phyloP scores from a whole-genome alignment of 1,140 invertebrate species.

The Aporrectodea caliginosa region DNA sequence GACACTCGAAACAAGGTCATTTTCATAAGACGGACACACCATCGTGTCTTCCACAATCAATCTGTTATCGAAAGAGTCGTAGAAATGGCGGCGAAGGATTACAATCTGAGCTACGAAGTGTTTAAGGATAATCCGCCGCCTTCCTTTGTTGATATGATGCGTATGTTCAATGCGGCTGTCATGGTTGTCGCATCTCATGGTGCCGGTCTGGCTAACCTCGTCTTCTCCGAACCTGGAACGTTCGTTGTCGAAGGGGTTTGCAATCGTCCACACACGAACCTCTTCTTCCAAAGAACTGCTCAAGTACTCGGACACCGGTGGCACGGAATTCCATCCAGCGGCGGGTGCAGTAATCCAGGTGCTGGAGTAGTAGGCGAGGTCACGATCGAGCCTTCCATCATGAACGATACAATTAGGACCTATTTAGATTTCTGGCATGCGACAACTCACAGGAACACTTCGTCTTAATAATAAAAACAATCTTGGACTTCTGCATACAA shows the following conservation, averaged over 20 bases:
- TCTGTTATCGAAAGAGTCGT: constrained; percentile 3
- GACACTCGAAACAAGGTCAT: constrained; percentile 12
- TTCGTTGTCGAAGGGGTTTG: constrained; percentile 25
- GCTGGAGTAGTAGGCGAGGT: neutral
- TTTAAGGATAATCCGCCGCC: constrained; percentile 27
- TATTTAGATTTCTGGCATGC: neutral
- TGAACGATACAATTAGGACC: neutral
- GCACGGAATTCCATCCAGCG: constrained; percentile 1
- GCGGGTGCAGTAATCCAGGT: neutral
- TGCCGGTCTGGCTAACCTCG: constrained; percentile 21
- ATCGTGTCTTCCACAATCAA: constrained; percentile 14
- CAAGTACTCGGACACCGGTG: neutral
- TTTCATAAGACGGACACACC: constrained; percentile 8
- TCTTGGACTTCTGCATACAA: too few species aligned
- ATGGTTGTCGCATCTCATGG: constrained; percentile 29
- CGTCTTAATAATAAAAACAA: too few species aligned
- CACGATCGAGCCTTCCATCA: neutral
- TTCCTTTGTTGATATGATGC: neutral
- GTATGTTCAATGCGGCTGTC: constrained; percentile 12
- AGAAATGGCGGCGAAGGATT: neutral
- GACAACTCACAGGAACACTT: neutral
- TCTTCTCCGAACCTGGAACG: constrained; percentile 24
- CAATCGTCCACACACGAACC: constrained; percentile 33
- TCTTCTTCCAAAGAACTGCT: constrained; percentile 8
- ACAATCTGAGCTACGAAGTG: constrained; percentile 2